Base-by-base conservation (phyloP, 2,797 vertebrate genomes). In the Holocentrus rufus region DNA sequence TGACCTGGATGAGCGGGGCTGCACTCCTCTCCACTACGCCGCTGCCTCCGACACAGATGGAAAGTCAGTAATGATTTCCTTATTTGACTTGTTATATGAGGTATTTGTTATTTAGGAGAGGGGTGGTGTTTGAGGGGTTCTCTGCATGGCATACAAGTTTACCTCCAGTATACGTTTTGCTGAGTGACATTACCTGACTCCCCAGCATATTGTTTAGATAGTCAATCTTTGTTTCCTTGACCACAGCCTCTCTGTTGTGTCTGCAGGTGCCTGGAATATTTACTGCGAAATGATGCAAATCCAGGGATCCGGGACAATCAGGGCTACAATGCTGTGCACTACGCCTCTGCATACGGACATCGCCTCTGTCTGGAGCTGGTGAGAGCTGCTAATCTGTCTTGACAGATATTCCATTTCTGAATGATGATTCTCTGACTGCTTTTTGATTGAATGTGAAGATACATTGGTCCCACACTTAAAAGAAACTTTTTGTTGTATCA, bases 271-370 rank as follows among this genome's bases (percentile, higher is more conserved):
- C 95, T 99, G 95, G 97, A 98, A 93, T 99, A 99, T 87, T 94
- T 99, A 92, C 76, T 99, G 88, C 94, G 97, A 88, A 99, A 99
- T 22, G 98, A 99, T 91, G 97, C 98, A 83, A 97, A 98, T 92
- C 96, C 98, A 31, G 98, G 95, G 85, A 98, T 99, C 90, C 94
- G 97, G 53, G 98, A 99, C 91, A 97, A 96, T 87, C 96, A 98
- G 92, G 98, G 98, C 85, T 99, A 98, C 89, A 99, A 98, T 50
- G 95, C 97, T 71, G 97, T 99, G 89, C 97, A 99, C 91, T 99
- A 98, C 42, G 97, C 98, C 82, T 98, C 98, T 42, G 97, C 97
- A 1, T 98, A 97, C 1, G 98, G 98, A 69, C 97, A 99, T 85
- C 95, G 97, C 77, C 94, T 98, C 5, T 99, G 98, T 93, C 95